These are phyloP conservation scores for Nemotelus nigrinus DNA, from an alignment of 2,888 invertebrate genomes.

Conservation along the genomic window DNA sequence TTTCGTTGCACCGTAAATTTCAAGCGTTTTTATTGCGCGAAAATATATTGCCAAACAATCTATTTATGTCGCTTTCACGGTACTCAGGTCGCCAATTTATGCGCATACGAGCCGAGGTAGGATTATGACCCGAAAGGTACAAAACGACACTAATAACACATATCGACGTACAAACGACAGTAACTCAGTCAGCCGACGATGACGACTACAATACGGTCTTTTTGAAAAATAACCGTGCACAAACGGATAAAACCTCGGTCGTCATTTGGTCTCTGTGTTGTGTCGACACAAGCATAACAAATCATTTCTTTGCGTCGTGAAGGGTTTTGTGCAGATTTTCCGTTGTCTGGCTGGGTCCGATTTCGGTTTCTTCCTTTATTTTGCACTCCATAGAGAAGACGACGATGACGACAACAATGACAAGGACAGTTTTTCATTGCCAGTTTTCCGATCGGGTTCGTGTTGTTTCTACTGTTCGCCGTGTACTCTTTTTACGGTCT, in stretches of 20 bases:
- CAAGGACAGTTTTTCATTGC: background rate
- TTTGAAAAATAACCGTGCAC: background rate
- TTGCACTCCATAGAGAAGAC: background rate
- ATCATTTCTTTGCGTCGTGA: background rate
- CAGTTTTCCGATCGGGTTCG: background rate
- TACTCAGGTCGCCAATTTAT: too few relatives aligned
- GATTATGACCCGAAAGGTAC: too few relatives aligned
- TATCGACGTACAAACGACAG: background rate
- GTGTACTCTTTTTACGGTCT: slow-evolving; percentile 3
- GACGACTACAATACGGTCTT: background rate
- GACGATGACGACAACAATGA: background rate
- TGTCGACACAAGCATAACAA: slow-evolving; percentile 22
- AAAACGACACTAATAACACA: too few relatives aligned
- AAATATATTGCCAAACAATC: too few relatives aligned
- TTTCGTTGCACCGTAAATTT: too few relatives aligned
- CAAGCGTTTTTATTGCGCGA: too few relatives aligned
- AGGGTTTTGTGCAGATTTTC: background rate
- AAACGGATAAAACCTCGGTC: background rate
- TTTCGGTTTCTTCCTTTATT: background rate
- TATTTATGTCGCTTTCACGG: too few relatives aligned
- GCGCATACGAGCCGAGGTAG: too few relatives aligned
- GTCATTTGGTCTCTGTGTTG: background rate
- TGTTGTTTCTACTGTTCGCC: background rate
- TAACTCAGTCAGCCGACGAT: background rate
- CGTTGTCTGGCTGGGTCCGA: background rate